phyloP scores from a whole-genome alignment of 1,140 invertebrate species.

The Venturia canescens region DNA sequence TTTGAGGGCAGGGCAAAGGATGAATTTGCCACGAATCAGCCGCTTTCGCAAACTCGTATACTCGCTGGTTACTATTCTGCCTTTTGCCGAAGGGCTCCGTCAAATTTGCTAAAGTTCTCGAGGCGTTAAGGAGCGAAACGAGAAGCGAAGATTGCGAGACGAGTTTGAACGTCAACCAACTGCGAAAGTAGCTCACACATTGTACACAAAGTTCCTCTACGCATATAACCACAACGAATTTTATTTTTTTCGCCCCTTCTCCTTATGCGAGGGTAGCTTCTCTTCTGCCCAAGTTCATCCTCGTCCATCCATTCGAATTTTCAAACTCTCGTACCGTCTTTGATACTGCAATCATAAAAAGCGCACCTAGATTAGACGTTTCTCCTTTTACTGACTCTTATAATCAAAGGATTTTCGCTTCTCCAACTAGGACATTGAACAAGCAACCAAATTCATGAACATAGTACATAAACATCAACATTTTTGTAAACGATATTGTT shows the following conservation, averaged over 20 bases:
- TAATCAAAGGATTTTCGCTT: no score
- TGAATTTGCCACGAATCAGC: slow-evolving; percentile 13
- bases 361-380: no score
- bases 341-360: no score
- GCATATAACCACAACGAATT: background rate
- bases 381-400: no score
- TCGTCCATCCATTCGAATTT: no score
- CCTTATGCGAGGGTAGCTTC: background rate
- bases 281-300: background rate
- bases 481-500: no score
- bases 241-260: background rate
- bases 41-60: background rate
- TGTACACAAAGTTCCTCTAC: background rate
- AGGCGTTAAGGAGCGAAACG: slow-evolving; percentile 12
- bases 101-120: slow-evolving; percentile 16
- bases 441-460: no score
- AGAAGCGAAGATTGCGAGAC: background rate
- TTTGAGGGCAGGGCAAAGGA: background rate
- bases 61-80: background rate
- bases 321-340: no score
- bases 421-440: no score
- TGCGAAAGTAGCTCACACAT: slow-evolving; percentile 23
- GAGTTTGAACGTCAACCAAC: slow-evolving; percentile 18
- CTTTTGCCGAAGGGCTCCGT: slow-evolving; percentile 4
- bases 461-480: no score